Conservation (phyloP, 2,888 invertebrate genomes). For the Tipula vernalis region DNA sequence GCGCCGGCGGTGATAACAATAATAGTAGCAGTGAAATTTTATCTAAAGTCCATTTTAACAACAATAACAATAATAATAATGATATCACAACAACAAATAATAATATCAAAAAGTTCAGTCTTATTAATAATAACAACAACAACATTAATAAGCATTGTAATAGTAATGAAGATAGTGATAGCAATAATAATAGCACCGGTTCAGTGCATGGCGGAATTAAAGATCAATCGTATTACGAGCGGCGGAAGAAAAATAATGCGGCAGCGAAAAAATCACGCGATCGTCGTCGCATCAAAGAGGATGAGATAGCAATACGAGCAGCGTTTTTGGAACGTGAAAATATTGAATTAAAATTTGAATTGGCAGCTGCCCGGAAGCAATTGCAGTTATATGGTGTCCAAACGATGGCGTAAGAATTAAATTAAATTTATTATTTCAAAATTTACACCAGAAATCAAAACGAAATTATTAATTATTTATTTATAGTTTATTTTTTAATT, state of each 20-base stretch:
- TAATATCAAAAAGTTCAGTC: background rate
- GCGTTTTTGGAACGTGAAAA: constrained; percentile 80
- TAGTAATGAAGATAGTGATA: constrained; percentile 18
- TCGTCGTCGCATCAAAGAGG: constrained; percentile 77
- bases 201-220: constrained; percentile 29
- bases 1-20: constrained; percentile 12
- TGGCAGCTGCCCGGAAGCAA: constrained; percentile 51
- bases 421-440: background rate
- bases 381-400: constrained; percentile 28
- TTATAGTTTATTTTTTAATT: background rate
- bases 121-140: constrained; percentile 18
- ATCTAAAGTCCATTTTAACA: background rate
- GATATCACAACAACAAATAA: constrained; percentile 21
- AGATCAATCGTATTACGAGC: constrained; percentile 78
- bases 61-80: constrained; percentile 21
- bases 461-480: constrained; percentile 5
- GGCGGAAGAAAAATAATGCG: constrained; percentile 82
- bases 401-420: background rate
- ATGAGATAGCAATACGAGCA: constrained; percentile 80
- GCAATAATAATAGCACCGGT: constrained; percentile 14
- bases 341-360: constrained; percentile 57
- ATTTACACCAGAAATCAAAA: background rate
- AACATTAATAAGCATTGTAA: background rate
- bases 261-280: constrained; percentile 92
- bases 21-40: background rate